Evolutionary conservation across 1,140 invertebrate species (phyloP), one percentile per base, ranked within the genome.

Genomic region (Hycleus cichorii): DNA sequence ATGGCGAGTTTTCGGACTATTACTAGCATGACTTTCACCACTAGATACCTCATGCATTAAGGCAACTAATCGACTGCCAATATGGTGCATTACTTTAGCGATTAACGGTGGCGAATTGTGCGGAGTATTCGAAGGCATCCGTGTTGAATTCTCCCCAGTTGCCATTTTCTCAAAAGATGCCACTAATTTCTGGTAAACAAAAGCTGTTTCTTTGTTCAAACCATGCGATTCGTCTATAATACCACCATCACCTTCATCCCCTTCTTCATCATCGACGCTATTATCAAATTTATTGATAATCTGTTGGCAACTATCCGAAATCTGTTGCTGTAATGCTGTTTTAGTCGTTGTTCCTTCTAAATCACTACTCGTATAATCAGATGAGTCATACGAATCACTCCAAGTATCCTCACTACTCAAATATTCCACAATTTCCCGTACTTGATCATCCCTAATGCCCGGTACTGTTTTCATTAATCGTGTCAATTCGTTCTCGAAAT

Each of bases 11-110:
- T 76, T 74, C 1, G 78, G 78, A 27, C 74, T 76, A 63, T 76
- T 66, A 63, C 77, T 72, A 49, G 74, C 71, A 58, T 77, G 75
- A 39, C 74, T 76, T 45, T 83, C 83, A 27, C 86, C 86, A 57
- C 84, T 88, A 11, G 87, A 90, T 3, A 94, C 91, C 69, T 95
- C 91, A 69, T 93, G 91, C 93, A 95, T 95, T 32, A 95, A 75
- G 0, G 91, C 90, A 2, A 93, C 89, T 32, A 95, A 74, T n/a
- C 91, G 75, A 43, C 89, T 89, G 1, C 91, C 90, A 44, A 95
- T 95, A 63, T 95, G 91, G 59, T 92, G 87, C 88, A 94, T 92
- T 0, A 94, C 91, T 77, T 93, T 92, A 8, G 90, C 89, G 44
- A 93, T 88, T n/a, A 94, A 71, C 0, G 91, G 89, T 0, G 91